Percentiles rank a stretch among this genome's conserved stretches.
phyloP scores from a whole-genome alignment of 2,113 vertebrate genomes.

The Tachysurus vachellii region DNA sequence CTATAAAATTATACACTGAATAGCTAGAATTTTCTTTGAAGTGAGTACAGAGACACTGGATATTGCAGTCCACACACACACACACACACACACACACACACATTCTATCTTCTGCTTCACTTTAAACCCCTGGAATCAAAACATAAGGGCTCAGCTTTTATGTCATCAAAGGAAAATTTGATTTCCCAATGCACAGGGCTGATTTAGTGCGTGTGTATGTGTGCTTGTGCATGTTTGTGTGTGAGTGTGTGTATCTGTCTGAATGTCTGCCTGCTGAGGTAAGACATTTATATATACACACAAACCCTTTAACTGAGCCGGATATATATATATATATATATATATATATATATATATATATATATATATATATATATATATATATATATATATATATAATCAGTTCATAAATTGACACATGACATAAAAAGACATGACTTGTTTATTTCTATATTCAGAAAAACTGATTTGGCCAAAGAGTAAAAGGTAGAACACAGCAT shows the following conservation, averaged over 20 bases:
- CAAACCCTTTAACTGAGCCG: too few species aligned
- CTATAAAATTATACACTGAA: not conserved
- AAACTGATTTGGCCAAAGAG: not conserved
- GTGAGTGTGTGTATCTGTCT: not conserved
- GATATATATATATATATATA: too few species aligned
- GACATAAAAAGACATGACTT: not conserved
- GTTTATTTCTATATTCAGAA: not conserved
- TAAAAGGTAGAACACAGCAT: not conserved
- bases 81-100: slow-evolving; percentile 32
- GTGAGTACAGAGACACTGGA: not conserved
- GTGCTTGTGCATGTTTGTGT: not conserved
- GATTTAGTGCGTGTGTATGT: slow-evolving; percentile 15
- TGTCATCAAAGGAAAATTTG: slow-evolving; percentile 41
- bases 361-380: too few species aligned
- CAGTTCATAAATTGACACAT: not conserved
- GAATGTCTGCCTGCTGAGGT: not conserved
- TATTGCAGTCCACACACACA: slow-evolving; percentile 2
- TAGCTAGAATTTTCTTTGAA: slow-evolving; percentile 12
- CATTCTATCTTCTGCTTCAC: not conserved
- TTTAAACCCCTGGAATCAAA: slow-evolving; percentile 43
- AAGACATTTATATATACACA: not conserved
- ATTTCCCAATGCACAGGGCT: not conserved
- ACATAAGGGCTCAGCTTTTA: slow-evolving; percentile 41
- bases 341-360: too few species aligned
- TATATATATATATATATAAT: not conserved